These are phyloP conservation scores for Athalia rosae DNA, from an alignment of 2,888 invertebrate genomes.

Conservation along the genomic window DNA sequence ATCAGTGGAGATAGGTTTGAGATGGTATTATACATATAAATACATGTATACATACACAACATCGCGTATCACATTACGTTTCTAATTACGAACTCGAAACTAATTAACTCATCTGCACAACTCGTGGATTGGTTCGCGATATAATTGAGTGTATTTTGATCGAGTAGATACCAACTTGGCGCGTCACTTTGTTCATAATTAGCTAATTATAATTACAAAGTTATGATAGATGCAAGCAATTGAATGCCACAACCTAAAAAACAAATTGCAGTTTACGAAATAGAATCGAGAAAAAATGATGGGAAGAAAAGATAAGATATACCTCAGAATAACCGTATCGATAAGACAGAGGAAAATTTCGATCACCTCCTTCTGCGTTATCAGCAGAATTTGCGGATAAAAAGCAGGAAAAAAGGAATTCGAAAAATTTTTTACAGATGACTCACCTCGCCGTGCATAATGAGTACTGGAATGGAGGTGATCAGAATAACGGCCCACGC, in stretches of 20 bases:
- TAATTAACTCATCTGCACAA: conserved; percentile 25
- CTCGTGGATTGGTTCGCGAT: not conserved
- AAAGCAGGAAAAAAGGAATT: not conserved
- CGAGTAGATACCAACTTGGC: not conserved
- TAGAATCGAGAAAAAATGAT: conserved; percentile 53
- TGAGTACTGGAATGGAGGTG: conserved; percentile 85
- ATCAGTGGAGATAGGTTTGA: not conserved
- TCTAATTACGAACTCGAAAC: conserved; percentile 24
- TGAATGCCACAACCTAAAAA: not conserved
- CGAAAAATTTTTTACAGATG: conserved; percentile 22
- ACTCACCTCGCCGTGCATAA: conserved; percentile 85
- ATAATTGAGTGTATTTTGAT: conserved; percentile 28
- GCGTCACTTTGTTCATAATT: conserved; percentile 15
- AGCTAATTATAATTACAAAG: conserved; percentile 8
- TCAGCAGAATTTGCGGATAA: not conserved
- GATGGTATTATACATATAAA: not conserved
- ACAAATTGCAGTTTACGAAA: not conserved
- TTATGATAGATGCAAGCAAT: not conserved
- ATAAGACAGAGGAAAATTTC: no score
- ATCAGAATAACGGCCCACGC: conserved; percentile 89
- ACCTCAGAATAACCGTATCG: no score
- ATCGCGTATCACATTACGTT: not conserved
- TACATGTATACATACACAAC: not conserved
- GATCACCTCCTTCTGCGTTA: no score
- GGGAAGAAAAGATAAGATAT: not conserved